A percentile compares a stretch with the other conserved stretches of the same genome.
These are phyloP conservation scores for Camptogramma bilineatum DNA, from an alignment of 2,888 invertebrate species.

Conservation along the genomic window DNA sequence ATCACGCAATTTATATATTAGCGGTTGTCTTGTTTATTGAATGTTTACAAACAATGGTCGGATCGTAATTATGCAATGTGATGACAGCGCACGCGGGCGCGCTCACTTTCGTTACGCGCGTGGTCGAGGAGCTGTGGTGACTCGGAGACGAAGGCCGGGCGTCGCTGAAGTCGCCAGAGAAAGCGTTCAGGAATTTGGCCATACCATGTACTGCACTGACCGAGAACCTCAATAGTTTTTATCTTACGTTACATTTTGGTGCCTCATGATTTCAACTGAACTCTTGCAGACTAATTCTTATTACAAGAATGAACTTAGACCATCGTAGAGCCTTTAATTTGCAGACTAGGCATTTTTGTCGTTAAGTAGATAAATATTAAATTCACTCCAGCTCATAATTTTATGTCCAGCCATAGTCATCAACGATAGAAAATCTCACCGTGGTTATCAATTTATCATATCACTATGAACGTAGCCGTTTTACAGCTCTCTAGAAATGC, in stretches of 20 bases:
- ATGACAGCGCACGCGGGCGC: slow-evolving; percentile 73
- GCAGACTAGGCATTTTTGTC: too few species aligned
- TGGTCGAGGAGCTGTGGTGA: slow-evolving; percentile 25
- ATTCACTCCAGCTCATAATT: too few species aligned
- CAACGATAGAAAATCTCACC: slow-evolving; percentile 28
- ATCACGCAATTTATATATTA: slow-evolving; percentile 71
- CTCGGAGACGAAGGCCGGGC: slow-evolving; percentile 31
- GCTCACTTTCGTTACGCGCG: slow-evolving; percentile 79
- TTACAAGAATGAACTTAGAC: neutral
- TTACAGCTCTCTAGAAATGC: slow-evolving; percentile 80
- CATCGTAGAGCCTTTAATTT: too few species aligned
- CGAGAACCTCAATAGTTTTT: slow-evolving; percentile 49
- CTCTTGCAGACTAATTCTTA: neutral
- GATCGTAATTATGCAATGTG: slow-evolving; percentile 81
- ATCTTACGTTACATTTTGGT: slow-evolving; percentile 39
- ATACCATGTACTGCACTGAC: slow-evolving; percentile 58
- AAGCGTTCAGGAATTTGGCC: slow-evolving; percentile 83
- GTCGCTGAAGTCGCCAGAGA: slow-evolving; percentile 64
- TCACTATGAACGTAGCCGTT: slow-evolving; percentile 64
- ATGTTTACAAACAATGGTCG: slow-evolving; percentile 83
- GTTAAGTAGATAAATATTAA: too few species aligned
- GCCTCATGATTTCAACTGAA: slow-evolving; percentile 8
- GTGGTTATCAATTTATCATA: slow-evolving; percentile 64
- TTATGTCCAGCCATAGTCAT: slow-evolving; percentile 6
- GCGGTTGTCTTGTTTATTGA: slow-evolving; percentile 64